Evolutionary conservation across 1,140 invertebrate species (phyloP).

Genomic region (Procambarus virginalis): DNA sequence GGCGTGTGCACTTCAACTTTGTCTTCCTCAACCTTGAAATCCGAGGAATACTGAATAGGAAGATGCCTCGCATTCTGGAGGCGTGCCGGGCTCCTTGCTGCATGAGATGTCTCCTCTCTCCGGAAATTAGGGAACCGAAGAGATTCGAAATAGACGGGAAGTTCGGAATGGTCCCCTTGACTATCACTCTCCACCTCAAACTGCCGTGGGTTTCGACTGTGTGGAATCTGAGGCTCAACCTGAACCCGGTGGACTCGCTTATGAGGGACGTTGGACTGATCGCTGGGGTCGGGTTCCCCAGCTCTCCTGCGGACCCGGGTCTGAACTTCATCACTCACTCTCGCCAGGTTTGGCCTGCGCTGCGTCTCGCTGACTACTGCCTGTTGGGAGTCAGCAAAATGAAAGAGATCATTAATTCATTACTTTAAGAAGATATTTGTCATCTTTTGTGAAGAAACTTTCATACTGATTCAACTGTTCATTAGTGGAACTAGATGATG

Average conservation of each 20-base stretch:
- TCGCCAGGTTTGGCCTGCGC: neutral
- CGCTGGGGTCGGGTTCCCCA: conserved; percentile 4
- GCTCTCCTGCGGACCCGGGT: conserved; percentile 2
- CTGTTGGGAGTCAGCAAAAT: neutral
- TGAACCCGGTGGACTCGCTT: conserved; percentile 41
- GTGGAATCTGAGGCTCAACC: conserved; percentile 18
- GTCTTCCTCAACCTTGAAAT: conserved; percentile 22
- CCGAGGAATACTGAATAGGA: conserved; percentile 5
- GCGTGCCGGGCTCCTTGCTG: neutral
- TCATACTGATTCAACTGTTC: no score
- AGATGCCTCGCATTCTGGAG: neutral
- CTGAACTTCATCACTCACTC: neutral
- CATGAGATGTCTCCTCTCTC: neutral
- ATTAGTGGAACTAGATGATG: no score
- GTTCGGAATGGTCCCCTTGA: neutral
- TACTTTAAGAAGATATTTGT: no score
- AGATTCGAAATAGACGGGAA: conserved; percentile 22
- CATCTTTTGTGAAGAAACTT: no score
- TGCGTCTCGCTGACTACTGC: neutral
- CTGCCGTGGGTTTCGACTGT: conserved; percentile 36
- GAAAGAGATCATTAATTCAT: no score
- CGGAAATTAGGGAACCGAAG: conserved; percentile 55
- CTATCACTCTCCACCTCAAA: conserved; percentile 2
- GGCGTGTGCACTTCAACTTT: conserved; percentile 18
- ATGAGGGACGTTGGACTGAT: conserved; percentile 25